phyloP scores from a whole-genome alignment of 2,113 vertebrate species.

The Ammodramus savannarum region DNA sequence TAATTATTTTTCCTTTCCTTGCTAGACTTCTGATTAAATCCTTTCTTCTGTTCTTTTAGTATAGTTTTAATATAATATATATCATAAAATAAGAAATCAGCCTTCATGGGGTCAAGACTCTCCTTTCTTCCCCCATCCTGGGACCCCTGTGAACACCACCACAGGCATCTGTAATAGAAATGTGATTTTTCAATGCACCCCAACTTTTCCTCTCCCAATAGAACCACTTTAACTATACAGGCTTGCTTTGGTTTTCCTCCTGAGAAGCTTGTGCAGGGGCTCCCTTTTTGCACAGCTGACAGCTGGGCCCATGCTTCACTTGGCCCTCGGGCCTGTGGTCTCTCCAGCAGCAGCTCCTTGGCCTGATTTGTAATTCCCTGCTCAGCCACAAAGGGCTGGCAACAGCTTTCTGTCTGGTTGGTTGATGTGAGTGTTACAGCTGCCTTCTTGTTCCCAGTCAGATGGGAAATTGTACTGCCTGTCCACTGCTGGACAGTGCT shows the following conservation, averaged over 20 bases:
- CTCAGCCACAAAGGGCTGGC: not conserved
- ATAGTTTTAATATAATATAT: too few relatives aligned
- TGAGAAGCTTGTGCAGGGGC: not conserved
- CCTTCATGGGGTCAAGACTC: too few relatives aligned
- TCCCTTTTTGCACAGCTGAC: not conserved
- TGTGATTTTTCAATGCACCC: not conserved
- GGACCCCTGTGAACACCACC: too few relatives aligned
- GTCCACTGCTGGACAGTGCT: not conserved
- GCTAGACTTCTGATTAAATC: too few relatives aligned
- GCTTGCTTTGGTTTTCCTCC: not conserved
- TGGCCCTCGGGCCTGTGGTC: not conserved
- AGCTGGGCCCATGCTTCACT: not conserved
- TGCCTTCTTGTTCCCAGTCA: not conserved
- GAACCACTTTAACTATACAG: not conserved
- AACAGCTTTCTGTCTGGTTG: not conserved
- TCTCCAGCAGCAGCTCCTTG: not conserved
- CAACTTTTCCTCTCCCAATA: not conserved
- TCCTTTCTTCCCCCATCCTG: too few relatives aligned
- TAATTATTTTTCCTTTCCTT: too few relatives aligned
- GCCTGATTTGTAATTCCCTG: not conserved
- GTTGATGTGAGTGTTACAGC: not conserved
- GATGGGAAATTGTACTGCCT: not conserved
- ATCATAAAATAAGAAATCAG: too few relatives aligned
- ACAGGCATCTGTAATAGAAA: not conserved
- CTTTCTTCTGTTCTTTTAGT: too few relatives aligned